Evolutionary conservation across 2,113 vertebrate species (phyloP), one percentile per base, ranked within the genome.

Genomic region (Poeciliopsis prolifica): DNA sequence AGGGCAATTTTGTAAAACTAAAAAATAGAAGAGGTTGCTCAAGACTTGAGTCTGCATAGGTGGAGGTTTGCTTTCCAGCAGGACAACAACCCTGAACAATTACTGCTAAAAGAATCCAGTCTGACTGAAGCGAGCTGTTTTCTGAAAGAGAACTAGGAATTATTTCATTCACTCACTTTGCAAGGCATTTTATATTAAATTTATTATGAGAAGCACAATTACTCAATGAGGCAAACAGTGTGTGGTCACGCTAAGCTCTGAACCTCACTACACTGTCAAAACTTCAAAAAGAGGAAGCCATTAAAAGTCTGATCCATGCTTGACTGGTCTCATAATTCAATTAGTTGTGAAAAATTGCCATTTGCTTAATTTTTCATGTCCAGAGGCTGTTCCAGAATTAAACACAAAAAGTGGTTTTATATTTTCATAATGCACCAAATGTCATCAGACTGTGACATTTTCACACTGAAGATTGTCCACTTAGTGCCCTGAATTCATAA

Each of bases 211-310:
- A 58, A 58, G 51, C 24, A 11, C 51, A 2, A 7, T 24, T 54
- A 22, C 19, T 54, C 22, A 54, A 58, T n/a, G 1, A 58, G 51
- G 22, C 9, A n/a, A 19, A 51, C 51, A 22, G 19, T 58, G 24
- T 58, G 7, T 58, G 44, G 17, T n/a, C 51, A 54, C 2, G 2
- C 24, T 24, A 14, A 75, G 62, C 75, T 35, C 40, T 77, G 66
- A 78, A 65, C 77, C 75, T 80, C 65, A 72, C 54, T 30, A 70
- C 70, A 51, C 5, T 44, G 1, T 22, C 31, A 77, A 74, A 80
- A 51, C 72, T 81, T 58, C 51, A 61, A 60, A 37, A 75, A 68
- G 62, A 33, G 3, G 11, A 48, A 75, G 9, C 35, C 13, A 65
- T 29, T 60, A 10, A 30, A 61, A 68, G 26, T 68, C 7, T 33